A percentile compares a stretch with the other conserved stretches of the same genome.
Evolutionary conservation across 2,888 invertebrate genomes (phyloP).

Genomic region (Ligdia adustata): DNA sequence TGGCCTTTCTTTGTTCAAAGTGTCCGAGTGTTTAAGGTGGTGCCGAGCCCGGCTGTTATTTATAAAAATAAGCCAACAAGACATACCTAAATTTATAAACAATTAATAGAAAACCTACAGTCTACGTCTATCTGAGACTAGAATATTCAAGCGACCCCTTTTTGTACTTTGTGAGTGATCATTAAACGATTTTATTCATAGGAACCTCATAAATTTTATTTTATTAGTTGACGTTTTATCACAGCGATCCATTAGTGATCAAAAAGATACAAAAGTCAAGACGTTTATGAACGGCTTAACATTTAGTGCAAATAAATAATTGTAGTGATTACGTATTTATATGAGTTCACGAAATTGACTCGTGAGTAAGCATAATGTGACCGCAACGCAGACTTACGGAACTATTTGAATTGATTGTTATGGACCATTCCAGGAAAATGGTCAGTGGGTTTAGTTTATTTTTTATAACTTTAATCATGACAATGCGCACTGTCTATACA

Average conservation of each 20-base stretch:
- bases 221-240: slow-evolving; percentile 3
- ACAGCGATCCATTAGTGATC: background rate
- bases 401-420: slow-evolving; percentile 18
- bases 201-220: background rate
- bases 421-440: slow-evolving; percentile 43
- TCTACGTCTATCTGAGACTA: background rate
- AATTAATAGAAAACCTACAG: too few species aligned
- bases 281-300: too few species aligned
- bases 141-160: background rate
- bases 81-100: background rate
- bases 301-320: slow-evolving; percentile 4
- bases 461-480: slow-evolving; percentile 36
- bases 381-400: slow-evolving; percentile 9
- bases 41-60: slow-evolving; percentile 54
- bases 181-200: background rate
- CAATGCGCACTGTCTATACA: slow-evolving; percentile 34
- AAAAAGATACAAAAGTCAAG: background rate
- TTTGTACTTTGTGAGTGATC: background rate
- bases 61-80: slow-evolving; percentile 7
- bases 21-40: slow-evolving; percentile 52
- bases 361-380: slow-evolving; percentile 16
- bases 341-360: slow-evolving; percentile 5
- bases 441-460: slow-evolving; percentile 38
- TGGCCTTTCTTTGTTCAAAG: slow-evolving; percentile 75
- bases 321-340: slow-evolving; percentile 14